Conservation (phyloP, 1,140 invertebrate species). For the Pseudomyrmex pallidus region DNA sequence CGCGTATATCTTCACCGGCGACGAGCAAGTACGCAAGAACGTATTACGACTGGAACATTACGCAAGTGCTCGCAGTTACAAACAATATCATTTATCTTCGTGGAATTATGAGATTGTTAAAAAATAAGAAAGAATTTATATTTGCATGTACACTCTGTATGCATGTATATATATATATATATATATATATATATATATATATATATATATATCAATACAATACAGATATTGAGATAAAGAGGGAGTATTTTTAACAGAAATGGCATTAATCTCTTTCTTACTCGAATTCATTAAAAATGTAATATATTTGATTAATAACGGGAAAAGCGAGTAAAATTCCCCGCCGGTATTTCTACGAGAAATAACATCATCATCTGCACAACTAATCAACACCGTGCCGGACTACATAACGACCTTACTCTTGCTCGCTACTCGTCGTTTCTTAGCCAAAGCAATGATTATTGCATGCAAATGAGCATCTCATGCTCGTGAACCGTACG, state of each 20-base stretch:
- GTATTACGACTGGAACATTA: conserved; percentile 24
- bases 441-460: conserved; percentile 72
- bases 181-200: no score
- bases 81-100: conserved; percentile 41
- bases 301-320: background rate
- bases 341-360: conserved; percentile 56
- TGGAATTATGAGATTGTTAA: conserved; percentile 4
- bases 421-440: conserved; percentile 38
- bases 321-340: conserved; percentile 29
- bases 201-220: background rate
- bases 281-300: background rate
- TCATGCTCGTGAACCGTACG: conserved; percentile 19
- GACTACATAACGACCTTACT: conserved; percentile 52
- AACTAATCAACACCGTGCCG: conserved; percentile 53
- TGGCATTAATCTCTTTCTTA: background rate
- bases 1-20: conserved; percentile 25
- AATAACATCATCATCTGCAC: conserved; percentile 58
- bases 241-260: background rate
- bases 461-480: conserved; percentile 75
- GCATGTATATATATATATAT: no score
- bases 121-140: conserved; percentile 4
- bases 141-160: background rate
- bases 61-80: conserved; percentile 20
- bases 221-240: background rate
- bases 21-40: conserved; percentile 21